Evolutionary conservation across 2,888 invertebrate genomes (phyloP), one percentile per base, ranked within the genome.

Genomic region (Clepsis dumicolana): DNA sequence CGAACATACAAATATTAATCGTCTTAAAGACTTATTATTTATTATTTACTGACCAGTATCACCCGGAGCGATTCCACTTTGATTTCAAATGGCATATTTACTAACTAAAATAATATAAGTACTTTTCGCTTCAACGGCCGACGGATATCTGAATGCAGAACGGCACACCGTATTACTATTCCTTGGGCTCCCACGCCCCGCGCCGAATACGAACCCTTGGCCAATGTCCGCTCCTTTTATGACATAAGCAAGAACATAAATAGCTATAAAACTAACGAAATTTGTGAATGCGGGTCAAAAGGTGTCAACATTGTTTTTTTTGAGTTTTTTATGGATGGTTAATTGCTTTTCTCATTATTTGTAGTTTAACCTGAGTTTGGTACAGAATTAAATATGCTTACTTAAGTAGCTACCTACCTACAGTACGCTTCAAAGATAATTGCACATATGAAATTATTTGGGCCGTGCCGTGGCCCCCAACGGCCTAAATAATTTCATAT

Each of bases 121-220:
- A 80, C 81, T 78, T 75, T 75, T 76, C 84, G 66, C 78, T 68
- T 69, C 76, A 78, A 75, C 79, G 83, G 74, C 78, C 77, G 79
- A 76, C 72, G 76, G 73, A 78, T 82, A 73, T 89, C 86, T 91
- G 90, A 81, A 77, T 74, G 79, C 70, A 72, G 74, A 76, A 72
- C 74, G 76, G 76, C 73, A 79, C 74, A 77, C 75, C 76, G 80
- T 82, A 80, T 79, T 81, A 82, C 79, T 78, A 82, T 82, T 82
- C 78, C 80, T 82, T 76, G 73, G 73, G 78, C 86, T 82, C 91
- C 92, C 90, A 91, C 91, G 84, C 88, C 62, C 66, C 72, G 74
- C 75, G 76, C 81, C 82, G 82, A 82, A 78, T 78, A 80, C 75
- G 73, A 75, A 79, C 76, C 80, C 86, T 92, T 92, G 83, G 81